phyloP scores from a whole-genome alignment of 2,888 invertebrate genomes.

The Sesia apiformis region DNA sequence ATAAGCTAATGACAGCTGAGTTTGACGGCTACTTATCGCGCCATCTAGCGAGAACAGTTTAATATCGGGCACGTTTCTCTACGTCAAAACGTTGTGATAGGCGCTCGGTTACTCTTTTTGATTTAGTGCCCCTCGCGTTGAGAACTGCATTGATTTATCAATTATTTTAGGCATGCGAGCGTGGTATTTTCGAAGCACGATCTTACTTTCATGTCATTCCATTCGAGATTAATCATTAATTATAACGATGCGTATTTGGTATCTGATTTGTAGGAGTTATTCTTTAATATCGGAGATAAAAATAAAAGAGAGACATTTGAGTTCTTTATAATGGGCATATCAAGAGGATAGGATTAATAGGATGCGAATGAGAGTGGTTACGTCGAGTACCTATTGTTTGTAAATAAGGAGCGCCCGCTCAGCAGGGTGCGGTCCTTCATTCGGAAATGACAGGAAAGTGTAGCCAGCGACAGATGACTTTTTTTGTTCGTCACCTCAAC shows the following conservation, averaged over 20 bases:
- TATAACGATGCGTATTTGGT: slow-evolving; percentile 47
- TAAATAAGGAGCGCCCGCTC: slow-evolving; percentile 48
- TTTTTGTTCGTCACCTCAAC: not conserved
- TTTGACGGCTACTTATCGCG: slow-evolving; percentile 69
- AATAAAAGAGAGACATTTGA: not conserved
- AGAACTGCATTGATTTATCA: slow-evolving; percentile 71
- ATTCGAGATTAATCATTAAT: slow-evolving; percentile 67
- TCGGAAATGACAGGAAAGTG: slow-evolving; percentile 28
- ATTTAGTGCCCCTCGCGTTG: slow-evolving; percentile 63
- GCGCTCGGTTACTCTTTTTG: slow-evolving; percentile 50
- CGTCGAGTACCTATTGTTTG: slow-evolving; percentile 45
- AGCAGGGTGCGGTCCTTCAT: slow-evolving; percentile 38
- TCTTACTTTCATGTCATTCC: slow-evolving; percentile 68
- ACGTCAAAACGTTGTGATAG: slow-evolving; percentile 69
- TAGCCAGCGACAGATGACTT: slow-evolving; percentile 7
- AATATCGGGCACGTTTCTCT: slow-evolving; percentile 60
- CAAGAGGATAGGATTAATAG: slow-evolving; percentile 23
- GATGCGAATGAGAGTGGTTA: slow-evolving; percentile 28
- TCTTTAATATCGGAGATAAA: slow-evolving; percentile 19
- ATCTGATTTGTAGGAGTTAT: slow-evolving; percentile 60
- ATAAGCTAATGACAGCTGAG: slow-evolving; percentile 67
- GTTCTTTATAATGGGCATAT: slow-evolving; percentile 8
- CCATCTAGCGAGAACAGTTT: slow-evolving; percentile 67
- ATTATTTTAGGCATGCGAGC: slow-evolving; percentile 63
- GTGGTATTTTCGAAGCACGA: slow-evolving; percentile 64